Percentiles rank a stretch among this genome's conserved stretches.
Conservation (phyloP, 2,113 vertebrate genomes). For the Seriola dumerili region DNA sequence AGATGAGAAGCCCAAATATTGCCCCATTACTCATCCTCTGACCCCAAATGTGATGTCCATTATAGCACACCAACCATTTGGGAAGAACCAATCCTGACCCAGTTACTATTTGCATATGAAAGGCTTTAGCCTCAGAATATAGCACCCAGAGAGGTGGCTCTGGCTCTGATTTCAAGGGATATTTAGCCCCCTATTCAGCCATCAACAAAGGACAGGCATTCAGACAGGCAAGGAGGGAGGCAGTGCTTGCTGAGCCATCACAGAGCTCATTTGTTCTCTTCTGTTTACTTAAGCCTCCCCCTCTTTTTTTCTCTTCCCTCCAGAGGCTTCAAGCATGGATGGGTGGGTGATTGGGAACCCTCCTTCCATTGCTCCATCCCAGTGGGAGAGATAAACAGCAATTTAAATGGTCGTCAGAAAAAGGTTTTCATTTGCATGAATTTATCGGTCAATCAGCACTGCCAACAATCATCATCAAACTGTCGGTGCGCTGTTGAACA, state of each 20-base stretch:
- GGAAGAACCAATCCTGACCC: constrained; percentile 75
- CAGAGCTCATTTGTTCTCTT: constrained; percentile 87
- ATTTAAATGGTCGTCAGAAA: constrained; percentile 66
- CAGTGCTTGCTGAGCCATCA: constrained; percentile 80
- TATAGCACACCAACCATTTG: constrained; percentile 74
- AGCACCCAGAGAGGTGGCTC: constrained; percentile 77
- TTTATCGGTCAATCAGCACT: constrained; percentile 73
- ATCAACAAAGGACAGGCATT: constrained; percentile 85
- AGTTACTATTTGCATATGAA: constrained; percentile 88
- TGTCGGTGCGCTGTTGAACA: constrained; percentile 25
- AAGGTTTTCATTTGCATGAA: constrained; percentile 74
- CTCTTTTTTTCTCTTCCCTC: constrained; percentile 80
- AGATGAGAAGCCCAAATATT: constrained; percentile 76
- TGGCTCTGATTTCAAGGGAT: constrained; percentile 85
- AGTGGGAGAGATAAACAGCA: constrained; percentile 71
- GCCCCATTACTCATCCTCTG: constrained; percentile 83
- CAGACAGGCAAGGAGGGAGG: constrained; percentile 75
- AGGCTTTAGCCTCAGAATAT: constrained; percentile 80
- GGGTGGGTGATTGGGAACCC: constrained; percentile 74
- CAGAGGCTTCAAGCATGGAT: constrained; percentile 81
- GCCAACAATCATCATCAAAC: constrained; percentile 65
- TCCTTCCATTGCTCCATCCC: constrained; percentile 62
- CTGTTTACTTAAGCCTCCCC: constrained; percentile 88
- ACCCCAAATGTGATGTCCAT: constrained; percentile 80
- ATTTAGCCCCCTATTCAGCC: constrained; percentile 88